phyloP scores from a whole-genome alignment of 2,888 invertebrate species.

The Philereme vetulata region DNA sequence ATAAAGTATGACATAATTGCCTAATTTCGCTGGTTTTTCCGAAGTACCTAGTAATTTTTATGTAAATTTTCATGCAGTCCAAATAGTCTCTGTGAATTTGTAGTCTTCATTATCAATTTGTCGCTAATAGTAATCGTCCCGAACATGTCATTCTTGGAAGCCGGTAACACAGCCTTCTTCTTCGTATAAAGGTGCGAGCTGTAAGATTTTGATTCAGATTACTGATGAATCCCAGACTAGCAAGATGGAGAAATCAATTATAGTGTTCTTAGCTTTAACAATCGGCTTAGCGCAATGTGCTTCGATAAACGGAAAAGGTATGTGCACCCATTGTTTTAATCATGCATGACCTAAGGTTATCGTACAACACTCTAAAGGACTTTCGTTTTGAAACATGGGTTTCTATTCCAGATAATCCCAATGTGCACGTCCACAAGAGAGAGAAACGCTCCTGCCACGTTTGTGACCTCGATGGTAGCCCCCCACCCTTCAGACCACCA shows the following conservation, averaged over 20 bases:
- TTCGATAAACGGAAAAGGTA: constrained; percentile 40
- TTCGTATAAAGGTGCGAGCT: constrained; percentile 33
- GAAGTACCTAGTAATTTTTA: constrained; percentile 27
- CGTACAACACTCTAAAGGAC: neutral
- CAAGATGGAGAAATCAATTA: constrained; percentile 40
- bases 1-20: constrained; percentile 39
- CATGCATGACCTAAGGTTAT: neutral
- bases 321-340: neutral
- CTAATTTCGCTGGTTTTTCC: constrained; percentile 39
- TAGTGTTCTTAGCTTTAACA: constrained; percentile 37
- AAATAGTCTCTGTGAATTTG: constrained; percentile 48
- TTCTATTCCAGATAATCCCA: constrained; percentile 26
- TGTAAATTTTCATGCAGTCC: constrained; percentile 41
- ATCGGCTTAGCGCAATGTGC: constrained; percentile 39
- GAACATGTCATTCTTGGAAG: constrained; percentile 25
- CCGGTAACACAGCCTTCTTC: constrained; percentile 32
- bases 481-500: constrained; percentile 20
- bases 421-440: constrained; percentile 28
- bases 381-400: neutral
- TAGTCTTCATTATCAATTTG: constrained; percentile 25
- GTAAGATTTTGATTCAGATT: constrained; percentile 22
- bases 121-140: constrained; percentile 7
- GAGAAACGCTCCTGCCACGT: constrained; percentile 39
- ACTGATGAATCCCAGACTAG: constrained; percentile 16
- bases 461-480: constrained; percentile 21